Evolutionary conservation across 2,113 vertebrate species (phyloP), one percentile per base, ranked within the genome.

Genomic region (Sinocyclocheilus anophthalmus): DNA sequence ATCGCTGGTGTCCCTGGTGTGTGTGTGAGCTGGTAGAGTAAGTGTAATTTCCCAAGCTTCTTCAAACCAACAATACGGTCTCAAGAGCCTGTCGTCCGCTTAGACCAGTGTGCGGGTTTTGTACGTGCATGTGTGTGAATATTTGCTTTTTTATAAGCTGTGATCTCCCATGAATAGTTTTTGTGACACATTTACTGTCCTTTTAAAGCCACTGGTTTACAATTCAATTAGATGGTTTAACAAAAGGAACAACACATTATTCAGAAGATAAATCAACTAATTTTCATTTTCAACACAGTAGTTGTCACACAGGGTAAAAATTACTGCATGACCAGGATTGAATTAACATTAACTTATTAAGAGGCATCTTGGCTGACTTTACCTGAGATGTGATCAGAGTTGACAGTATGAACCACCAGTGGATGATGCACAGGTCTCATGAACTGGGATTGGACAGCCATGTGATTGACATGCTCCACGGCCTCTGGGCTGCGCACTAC

Each of bases 361-460:
- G 18, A 76, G 9, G 20, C 20, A 77, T 37, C 30, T 50, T 4
- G 16, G 39, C 48, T 59, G 48, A 16, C 2, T 26, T 77, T 93
- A 99, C 97, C 97, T 93, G 97, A 95, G 88, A 83, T 94, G 91
- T 92, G 96, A 87, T 89, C 90, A 59, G 94, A 87, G 87, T 72
- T 67, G 61, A 78, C 53, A 22, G 89, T 93, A 80, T 94, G 93
- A 4, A 92, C 89, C 90, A 94, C 90, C 33, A 96, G 95, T 2
- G 96, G 95, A 48, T 96, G 95, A 83, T 96, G 96, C 50, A 97
- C 91, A 13, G 97, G 94, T 65, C 97, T 97, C 89, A 99, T 94
- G 93, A 96, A 98, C 7, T 96, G 95, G 16, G 97, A 96, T 39
- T 97, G 95, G 24, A 93, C 93, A 0, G 96, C 92, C 83, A 97